phyloP scores from a whole-genome alignment of 2,113 vertebrate species.

The Cochlearius cochlearius region DNA sequence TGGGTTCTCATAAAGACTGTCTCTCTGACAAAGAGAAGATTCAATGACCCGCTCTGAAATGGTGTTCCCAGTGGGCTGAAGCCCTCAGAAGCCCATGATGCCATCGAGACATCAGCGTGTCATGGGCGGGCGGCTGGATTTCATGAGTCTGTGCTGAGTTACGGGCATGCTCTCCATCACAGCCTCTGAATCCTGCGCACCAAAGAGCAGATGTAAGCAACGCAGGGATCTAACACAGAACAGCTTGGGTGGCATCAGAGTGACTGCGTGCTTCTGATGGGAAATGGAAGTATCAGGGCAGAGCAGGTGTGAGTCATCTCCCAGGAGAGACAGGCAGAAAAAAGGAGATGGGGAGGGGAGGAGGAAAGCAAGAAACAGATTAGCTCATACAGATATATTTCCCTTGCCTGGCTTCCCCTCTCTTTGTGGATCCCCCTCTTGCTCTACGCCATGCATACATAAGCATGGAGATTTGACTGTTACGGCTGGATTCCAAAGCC shows the following conservation, averaged over 20 bases:
- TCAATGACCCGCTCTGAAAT: neutral
- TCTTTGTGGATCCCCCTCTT: neutral
- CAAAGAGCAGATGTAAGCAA: conserved; percentile 69
- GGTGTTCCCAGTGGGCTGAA: conserved; percentile 17
- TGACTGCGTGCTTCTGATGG: conserved; percentile 68
- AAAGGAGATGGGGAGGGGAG: conserved; percentile 21
- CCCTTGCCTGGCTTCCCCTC: neutral
- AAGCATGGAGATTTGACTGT: neutral
- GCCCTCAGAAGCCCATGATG: conserved; percentile 12
- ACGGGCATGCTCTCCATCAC: neutral
- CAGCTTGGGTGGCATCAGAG: conserved; percentile 76
- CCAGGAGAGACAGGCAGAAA: conserved; percentile 57
- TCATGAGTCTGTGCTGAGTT: conserved; percentile 10
- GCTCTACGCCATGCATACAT: neutral
- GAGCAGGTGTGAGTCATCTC: conserved; percentile 78
- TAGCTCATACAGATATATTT: conserved; percentile 59
- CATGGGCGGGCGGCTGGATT: conserved; percentile 32
- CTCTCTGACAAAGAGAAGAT: neutral
- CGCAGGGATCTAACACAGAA: conserved; percentile 70
- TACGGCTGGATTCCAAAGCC: neutral
- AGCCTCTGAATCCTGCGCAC: conserved; percentile 19
- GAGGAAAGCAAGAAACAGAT: conserved; percentile 56
- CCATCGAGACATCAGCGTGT: conserved; percentile 6
- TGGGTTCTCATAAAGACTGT: neutral
- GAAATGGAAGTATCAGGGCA: conserved; percentile 70